Conservation (phyloP, 2,888 invertebrate genomes). For the Caenorhabditis panamensis region DNA sequence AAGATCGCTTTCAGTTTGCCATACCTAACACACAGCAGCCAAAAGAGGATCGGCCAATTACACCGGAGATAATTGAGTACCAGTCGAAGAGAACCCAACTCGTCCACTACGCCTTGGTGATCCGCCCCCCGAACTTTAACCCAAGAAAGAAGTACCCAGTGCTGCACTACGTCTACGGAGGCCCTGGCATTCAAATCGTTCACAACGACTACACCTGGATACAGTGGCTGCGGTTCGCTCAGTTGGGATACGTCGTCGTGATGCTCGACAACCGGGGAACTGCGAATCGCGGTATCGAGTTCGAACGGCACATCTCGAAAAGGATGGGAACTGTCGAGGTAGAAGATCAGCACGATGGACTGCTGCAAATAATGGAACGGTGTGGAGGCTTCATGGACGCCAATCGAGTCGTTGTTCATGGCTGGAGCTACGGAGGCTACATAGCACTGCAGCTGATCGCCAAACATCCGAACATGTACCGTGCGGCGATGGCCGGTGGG, state of each 20-base stretch:
- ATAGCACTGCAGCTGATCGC: slow-evolving; percentile 94
- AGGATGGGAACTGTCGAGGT: slow-evolving; percentile 95
- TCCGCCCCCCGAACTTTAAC: slow-evolving; percentile 60
- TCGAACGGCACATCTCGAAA: slow-evolving; percentile 92
- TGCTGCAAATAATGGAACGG: slow-evolving; percentile 86
- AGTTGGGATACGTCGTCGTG: slow-evolving; percentile 95
- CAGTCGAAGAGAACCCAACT: slow-evolving; percentile 51
- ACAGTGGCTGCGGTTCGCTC: slow-evolving; percentile 93
- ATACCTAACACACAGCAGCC: not conserved
- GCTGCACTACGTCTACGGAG: slow-evolving; percentile 96
- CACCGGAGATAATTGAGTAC: slow-evolving; percentile 59
- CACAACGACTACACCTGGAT: slow-evolving; percentile 85
- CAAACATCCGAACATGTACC: slow-evolving; percentile 88
- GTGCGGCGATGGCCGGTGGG: slow-evolving; percentile 90
- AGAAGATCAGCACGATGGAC: slow-evolving; percentile 94
- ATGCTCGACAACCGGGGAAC: slow-evolving; percentile 96
- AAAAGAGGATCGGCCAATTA: not conserved
- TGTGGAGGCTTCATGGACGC: slow-evolving; percentile 89
- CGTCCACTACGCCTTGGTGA: slow-evolving; percentile 61
- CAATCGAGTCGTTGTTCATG: slow-evolving; percentile 93
- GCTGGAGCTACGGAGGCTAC: slow-evolving; percentile 99
- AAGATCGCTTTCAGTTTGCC: not conserved
- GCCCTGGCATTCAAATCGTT: slow-evolving; percentile 97
- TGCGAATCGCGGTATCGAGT: slow-evolving; percentile 91
- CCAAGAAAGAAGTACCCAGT: slow-evolving; percentile 85